Evolutionary conservation across 2,888 invertebrate genomes (phyloP), one percentile per base, ranked within the genome.

Genomic region (Drosophila kambysellisi): DNA sequence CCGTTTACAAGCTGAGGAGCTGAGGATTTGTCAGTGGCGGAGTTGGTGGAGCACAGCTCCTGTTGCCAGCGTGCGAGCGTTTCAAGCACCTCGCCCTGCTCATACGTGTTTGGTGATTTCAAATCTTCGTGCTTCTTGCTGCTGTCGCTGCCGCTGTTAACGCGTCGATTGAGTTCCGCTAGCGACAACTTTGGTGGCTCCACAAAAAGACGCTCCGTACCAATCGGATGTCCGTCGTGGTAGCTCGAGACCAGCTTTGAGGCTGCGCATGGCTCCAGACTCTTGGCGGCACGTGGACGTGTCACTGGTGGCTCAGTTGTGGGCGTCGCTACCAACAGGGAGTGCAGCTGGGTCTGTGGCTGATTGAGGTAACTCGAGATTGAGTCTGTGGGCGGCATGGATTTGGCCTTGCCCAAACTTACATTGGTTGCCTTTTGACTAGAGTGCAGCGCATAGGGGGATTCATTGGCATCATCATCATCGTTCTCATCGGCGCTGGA

Each of bases 301-400:
- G 57, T 1, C 41, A n/a, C 8, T 29, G 50, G 11, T 50, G 83
- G 79, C 60, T 79, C 30, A 33, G 33, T 11, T n/a, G 12, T n/a
- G 3, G 54, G 25, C 17, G 25, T 32, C 12, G 32, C 41, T 25
- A 9, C 64, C 57, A 33, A 37, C 12, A 25, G 90, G 3, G 56
- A n/a, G 29, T 39, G 56, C 15, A 25, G 89, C 62, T 51, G 41
- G 29, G 30, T n/a, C 32, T 50, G 58, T 7, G 46, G 15, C 33
- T 57, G 61, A 35, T 48, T 66, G 62, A 68, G 73, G 65, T 65
- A 79, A 33, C 30, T 59, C 5, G 58, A 12, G 37, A 15, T 20
- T 30, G 59, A 20, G 20, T 71, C 79, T 37, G 74, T 53, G 12
- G 91, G 91, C 25, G 91, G 91, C 78, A 91, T 57, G 15, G 91